Evolutionary conservation across 35 echinoderm and acorn worm species (phyloP), one percentile per base, ranked within the genome.

Genomic region (Anneissia japonica): DNA sequence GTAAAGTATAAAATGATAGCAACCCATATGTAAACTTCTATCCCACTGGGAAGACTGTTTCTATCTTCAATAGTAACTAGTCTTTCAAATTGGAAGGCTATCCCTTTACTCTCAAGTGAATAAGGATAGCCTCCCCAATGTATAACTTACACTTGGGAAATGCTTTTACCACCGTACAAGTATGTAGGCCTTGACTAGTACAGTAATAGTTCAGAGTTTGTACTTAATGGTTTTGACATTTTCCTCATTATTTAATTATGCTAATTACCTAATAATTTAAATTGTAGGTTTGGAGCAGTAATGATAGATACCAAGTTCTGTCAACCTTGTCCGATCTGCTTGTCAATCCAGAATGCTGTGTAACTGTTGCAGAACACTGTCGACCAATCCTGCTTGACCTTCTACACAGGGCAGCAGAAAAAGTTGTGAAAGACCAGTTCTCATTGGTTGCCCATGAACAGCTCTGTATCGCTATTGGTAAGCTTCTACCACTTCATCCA

Each of bases 301-400:
- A 86, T 30, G 91, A 94, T 46, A 87, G 92, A 83, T 85, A 93
- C 17, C 34, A 89, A 12, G 32, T 99, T 21, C 45, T 97, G 1
- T 77, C 75, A 16, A 46, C 75, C 23, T 72, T 97, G 11, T 73
- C 81, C 28, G 30, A 90, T 39, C 80, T 87, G 13, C 73, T 97
- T 10, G 77, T 92, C 30, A 38, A 86, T 75, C 87, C 90, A 34
- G 38, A 90, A 78, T 76, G 77, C 30, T 93, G 90, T 37, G 30
- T 90, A 14, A 32, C 79, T 21, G 79, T 97, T 77, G 94, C 90
- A 31, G 78, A 46, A 39, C 37, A 87, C 28, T 97, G 92, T 45
- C 51, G 39, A 32, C 90, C 94, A 11, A 32, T 97, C 21, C 23
- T 90, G 23, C 77, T 92, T 23, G 94, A 97, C 41, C 78, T 97